phyloP scores from a whole-genome alignment of 2,888 invertebrate species.

The Macrosoma leucophasiata region DNA sequence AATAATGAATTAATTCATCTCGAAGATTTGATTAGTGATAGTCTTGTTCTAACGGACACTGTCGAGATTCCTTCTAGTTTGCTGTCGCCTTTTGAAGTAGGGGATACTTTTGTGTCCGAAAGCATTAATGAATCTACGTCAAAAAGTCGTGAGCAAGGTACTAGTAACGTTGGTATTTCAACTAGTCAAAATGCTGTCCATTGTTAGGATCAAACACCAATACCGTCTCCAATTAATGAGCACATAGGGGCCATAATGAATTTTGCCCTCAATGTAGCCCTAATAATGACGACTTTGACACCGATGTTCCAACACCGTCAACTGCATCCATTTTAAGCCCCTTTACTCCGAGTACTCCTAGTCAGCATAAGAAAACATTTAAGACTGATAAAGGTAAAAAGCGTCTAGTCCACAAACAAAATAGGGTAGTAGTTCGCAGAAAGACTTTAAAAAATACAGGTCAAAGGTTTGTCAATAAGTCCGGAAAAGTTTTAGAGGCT shows the following conservation, averaged over 20 bases:
- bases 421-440: constrained; percentile 4
- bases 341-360: constrained; percentile 2
- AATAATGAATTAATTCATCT: constrained; percentile 3
- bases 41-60: background rate
- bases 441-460: constrained; percentile 5
- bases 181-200: constrained; percentile 1
- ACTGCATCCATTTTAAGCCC: constrained; percentile 2
- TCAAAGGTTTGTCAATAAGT: constrained; percentile 1
- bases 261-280: constrained; percentile 1
- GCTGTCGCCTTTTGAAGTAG: constrained; percentile 1
- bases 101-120: constrained; percentile 1
- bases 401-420: constrained; percentile 7
- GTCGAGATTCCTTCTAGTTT: constrained; percentile 1
- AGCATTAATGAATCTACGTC: constrained; percentile 1
- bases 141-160: constrained; percentile 1
- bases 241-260: constrained; percentile 1
- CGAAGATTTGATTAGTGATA: constrained; percentile 1
- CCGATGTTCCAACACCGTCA: constrained; percentile 1
- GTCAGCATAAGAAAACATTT: too few species aligned
- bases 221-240: constrained; percentile 1
- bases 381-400: constrained; percentile 8
- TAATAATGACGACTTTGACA: constrained; percentile 2
- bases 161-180: constrained; percentile 2
- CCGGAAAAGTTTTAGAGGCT: constrained; percentile 1
- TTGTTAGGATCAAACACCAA: constrained; percentile 1